Evolutionary conservation across 2,113 vertebrate species (phyloP).

Genomic region (Gracilinanus agilis): DNA sequence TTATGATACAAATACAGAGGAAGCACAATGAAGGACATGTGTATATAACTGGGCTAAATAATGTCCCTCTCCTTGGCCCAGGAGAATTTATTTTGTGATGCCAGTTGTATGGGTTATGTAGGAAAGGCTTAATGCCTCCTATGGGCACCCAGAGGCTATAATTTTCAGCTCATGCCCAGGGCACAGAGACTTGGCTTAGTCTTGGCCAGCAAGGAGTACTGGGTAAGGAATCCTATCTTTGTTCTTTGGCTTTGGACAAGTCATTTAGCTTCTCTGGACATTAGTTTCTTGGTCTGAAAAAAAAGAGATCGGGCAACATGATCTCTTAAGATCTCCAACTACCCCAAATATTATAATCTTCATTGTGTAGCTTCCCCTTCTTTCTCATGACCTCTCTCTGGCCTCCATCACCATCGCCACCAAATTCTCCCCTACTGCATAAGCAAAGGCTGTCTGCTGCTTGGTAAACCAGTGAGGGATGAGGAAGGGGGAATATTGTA

Average conservation of each 20-base stretch:
- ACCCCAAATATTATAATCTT: background rate
- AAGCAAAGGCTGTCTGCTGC: background rate
- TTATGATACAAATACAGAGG: background rate
- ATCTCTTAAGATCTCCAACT: background rate
- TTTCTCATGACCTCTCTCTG: background rate
- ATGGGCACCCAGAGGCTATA: background rate
- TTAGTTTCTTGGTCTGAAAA: background rate
- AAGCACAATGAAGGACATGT: background rate
- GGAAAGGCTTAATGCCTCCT: background rate
- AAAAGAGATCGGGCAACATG: background rate
- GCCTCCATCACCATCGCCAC: background rate
- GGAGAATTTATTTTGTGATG: background rate
- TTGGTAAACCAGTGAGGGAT: background rate
- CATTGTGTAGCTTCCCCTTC: background rate
- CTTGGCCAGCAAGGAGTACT: background rate
- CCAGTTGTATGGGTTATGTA: background rate
- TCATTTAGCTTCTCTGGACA: background rate
- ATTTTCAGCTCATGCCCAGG: background rate
- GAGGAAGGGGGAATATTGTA: background rate
- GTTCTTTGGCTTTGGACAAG: background rate
- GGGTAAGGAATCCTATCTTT: background rate
- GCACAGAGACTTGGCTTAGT: background rate
- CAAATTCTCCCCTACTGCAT: background rate
- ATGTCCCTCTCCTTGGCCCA: background rate
- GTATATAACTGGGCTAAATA: background rate